Evolutionary conservation across 2,888 invertebrate species (phyloP).

Genomic region (Drosophila lutescens): DNA sequence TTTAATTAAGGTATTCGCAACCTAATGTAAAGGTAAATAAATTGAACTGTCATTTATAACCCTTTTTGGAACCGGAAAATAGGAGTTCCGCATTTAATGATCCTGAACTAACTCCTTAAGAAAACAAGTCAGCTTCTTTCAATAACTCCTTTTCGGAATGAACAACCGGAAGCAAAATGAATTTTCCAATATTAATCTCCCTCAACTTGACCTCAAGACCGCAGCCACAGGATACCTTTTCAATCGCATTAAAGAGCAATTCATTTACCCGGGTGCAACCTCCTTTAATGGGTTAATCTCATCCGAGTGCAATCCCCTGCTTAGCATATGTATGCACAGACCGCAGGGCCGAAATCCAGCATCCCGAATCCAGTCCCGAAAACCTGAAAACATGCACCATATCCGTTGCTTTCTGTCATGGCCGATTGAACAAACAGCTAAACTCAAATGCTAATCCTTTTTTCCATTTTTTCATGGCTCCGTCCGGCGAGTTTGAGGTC

Average conservation of each 20-base stretch:
- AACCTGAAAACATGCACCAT: conserved; percentile 57
- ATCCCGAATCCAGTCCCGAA: conserved; percentile 15
- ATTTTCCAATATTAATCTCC: conserved; percentile 20
- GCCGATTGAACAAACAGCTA: conserved; percentile 66
- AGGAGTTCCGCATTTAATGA: neutral
- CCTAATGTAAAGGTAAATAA: no score
- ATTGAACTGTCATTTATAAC: neutral
- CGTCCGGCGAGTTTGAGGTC: conserved; percentile 27
- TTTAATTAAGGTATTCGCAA: no score
- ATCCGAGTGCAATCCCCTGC: conserved; percentile 35
- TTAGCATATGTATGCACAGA: conserved; percentile 48
- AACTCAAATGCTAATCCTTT: conserved; percentile 72
- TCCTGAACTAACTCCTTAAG: neutral
- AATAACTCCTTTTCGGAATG: neutral
- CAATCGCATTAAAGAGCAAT: conserved; percentile 37
- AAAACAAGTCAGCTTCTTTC: neutral
- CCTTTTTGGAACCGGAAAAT: neutral
- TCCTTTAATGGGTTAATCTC: conserved; percentile 46
- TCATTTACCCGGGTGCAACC: conserved; percentile 16
- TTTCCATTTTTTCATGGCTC: conserved; percentile 47
- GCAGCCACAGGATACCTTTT: conserved; percentile 36
- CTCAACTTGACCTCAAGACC: conserved; percentile 33
- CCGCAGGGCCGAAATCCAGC: conserved; percentile 29
- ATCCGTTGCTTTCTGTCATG: conserved; percentile 45
- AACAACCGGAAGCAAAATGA: conserved; percentile 18